Base-by-base conservation (phyloP, 2,888 invertebrate species). In the Elaeidobius kamerunicus region DNA sequence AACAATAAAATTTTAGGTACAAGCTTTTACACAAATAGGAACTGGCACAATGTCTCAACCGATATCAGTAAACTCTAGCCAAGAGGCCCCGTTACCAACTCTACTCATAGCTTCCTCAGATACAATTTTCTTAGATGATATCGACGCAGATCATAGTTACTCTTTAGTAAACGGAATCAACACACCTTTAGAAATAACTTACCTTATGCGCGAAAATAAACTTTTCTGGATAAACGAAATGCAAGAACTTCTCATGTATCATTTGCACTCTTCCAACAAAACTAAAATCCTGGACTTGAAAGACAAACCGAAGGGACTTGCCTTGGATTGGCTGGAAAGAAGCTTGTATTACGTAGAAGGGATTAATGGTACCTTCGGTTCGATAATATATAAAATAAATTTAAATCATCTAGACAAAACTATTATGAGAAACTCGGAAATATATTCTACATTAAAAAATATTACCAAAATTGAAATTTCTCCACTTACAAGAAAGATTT, bases 261-360 rank as follows among this genome's bases (percentile, higher is more conserved):
- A 79, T 58, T 74, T 81, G 18, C 76, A 77, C 47, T 81, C 79
- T 11, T 74, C 73, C 57, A 80, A 73, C 60, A 72, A 75, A 2
- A 74, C 75, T 0, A 82, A 82, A 66, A 74, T 85, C 27, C 70
- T 78, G 1, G 74, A 78, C 9, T 68, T 84, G 51, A 76, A 78
- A 23, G 78, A 78, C n/a, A 78, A 78, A 20, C 81, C 80, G 0
- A 70, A 80, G 7, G 84, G 87, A 54, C 72, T 95, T 18, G 83
- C 88, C 1, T 78, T 91, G 1, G 94, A 96, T 72, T 96, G 95
- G 95, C 81, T 95, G 35, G 83, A 87, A 41, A 79, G 92, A 41
- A 83, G 84, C 38, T 75, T 95, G 4, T 95, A 90, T 69, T 92
- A 91, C 84, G 79, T 86, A 0, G 91, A 91, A 70, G 58, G 51